Evolutionary conservation across 2,888 invertebrate genomes (phyloP), one percentile per base, ranked within the genome.

Genomic region (Hirudinaria manillensis): DNA sequence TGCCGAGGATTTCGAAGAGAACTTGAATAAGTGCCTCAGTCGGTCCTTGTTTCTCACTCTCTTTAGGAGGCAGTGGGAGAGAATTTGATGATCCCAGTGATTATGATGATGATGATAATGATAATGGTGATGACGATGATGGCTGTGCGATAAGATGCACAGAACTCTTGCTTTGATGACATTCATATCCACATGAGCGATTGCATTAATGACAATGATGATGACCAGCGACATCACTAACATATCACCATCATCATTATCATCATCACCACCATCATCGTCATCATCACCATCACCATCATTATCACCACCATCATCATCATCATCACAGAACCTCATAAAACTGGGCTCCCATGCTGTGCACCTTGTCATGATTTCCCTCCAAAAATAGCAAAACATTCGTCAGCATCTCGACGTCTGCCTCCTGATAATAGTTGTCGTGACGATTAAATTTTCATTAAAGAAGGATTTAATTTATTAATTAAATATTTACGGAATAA

Each of bases 181-280:
- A n/a, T n/a, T n/a, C n/a, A 6, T 36, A 36, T 36, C 36, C 36
- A 36, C n/a, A n/a, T n/a, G n/a, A n/a, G 36, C 10, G 36, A 36
- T 36, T 6, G 10, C 36, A 36, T 6, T 36, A 6, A 36, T 36
- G 36, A 36, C 10, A 10, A 36, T 36, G 36, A 36, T 36, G 36
- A 36, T 36, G 36, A 36, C 10, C 4, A 36, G 10, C 4, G 4
- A 36, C 4, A 36, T 6, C 4, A 36, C 3, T 3, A 36, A 36
- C 4, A 36, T 36, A 72, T 7, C 61, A 72, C 7, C 61, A 72
- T 29, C 56, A 72, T 29, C 56, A 65, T n/a, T 27, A 72, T 65
- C 36, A 70, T 29, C 38, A 70, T 29, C 29, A 70, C 70, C 38
- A 70, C 70, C 38, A 70, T 29, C 38, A 70, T 29, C 38, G 32